Conservation (phyloP, 2,888 invertebrate species). For the Myopa testacea region DNA sequence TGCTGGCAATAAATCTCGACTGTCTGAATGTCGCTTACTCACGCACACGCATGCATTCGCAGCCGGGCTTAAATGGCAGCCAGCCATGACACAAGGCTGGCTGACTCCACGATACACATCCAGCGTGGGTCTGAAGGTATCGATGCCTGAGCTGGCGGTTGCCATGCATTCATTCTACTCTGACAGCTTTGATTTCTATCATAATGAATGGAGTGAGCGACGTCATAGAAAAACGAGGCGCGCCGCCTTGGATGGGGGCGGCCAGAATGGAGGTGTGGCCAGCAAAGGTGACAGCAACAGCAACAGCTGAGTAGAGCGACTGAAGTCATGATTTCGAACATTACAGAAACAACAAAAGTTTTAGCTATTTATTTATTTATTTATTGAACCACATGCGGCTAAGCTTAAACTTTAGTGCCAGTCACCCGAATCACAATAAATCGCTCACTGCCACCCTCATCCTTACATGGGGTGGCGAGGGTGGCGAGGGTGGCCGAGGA, state of each 20-base stretch:
- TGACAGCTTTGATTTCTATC: constrained; percentile 63
- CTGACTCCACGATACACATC: background rate
- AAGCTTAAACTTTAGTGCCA: constrained; percentile 16
- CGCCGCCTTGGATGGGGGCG: background rate
- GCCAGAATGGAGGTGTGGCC: too few species aligned
- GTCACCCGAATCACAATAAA: constrained; percentile 23
- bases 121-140: too few species aligned
- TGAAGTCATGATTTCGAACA: background rate
- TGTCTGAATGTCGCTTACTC: constrained; percentile 21
- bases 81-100: background rate
- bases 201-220: constrained; percentile 56
- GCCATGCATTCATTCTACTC: background rate
- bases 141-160: background rate
- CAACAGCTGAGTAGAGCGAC: too few species aligned
- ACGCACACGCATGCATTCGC: constrained; percentile 39
- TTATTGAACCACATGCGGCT: constrained; percentile 20
- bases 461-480: background rate
- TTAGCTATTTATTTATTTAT: constrained; percentile 14
- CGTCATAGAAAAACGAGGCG: background rate
- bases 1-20: constrained; percentile 5
- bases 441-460: background rate
- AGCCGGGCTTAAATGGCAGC: background rate
- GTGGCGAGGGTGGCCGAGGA: background rate
- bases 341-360: background rate
- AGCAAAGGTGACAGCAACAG: background rate